Evolutionary conservation across 1,140 invertebrate genomes (phyloP).

Genomic region (Bombus polaris): DNA sequence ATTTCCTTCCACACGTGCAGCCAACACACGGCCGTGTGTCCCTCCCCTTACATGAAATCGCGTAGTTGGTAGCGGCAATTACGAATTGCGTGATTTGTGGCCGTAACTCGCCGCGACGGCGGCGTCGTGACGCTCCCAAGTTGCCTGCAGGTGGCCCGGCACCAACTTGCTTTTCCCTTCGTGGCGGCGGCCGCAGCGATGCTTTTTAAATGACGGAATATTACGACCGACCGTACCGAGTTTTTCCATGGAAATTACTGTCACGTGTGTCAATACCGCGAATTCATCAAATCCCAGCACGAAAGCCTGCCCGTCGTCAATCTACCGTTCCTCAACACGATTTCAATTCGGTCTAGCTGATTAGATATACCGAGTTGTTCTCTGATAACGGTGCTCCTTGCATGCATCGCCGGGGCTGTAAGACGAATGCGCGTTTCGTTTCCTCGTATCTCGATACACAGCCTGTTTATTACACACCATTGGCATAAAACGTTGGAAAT

Average conservation of each 20-base stretch:
- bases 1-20: conserved; percentile 72
- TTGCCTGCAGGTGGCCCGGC: conserved; percentile 74
- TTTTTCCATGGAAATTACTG: conserved; percentile 52
- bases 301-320: not conserved
- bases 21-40: conserved; percentile 22
- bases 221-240: conserved; percentile 45
- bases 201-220: conserved; percentile 68
- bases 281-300: conserved; percentile 54
- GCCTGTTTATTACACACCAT: not conserved
- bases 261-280: conserved; percentile 53
- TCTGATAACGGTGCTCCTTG: not conserved
- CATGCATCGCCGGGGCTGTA: not conserved
- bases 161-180: conserved; percentile 69
- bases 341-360: not conserved
- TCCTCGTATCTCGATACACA: not conserved
- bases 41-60: conserved; percentile 68
- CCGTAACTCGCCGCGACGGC: conserved; percentile 76
- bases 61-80: conserved; percentile 78
- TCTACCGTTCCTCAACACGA: not conserved
- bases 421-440: not conserved
- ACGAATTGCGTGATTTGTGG: conserved; percentile 79
- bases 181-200: conserved; percentile 37
- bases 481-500: not conserved
- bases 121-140: conserved; percentile 77
- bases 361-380: not conserved